Percentiles rank a stretch among this genome's conserved stretches.
phyloP scores from a whole-genome alignment of 1,140 invertebrate genomes.

The Cotesia typhae region DNA sequence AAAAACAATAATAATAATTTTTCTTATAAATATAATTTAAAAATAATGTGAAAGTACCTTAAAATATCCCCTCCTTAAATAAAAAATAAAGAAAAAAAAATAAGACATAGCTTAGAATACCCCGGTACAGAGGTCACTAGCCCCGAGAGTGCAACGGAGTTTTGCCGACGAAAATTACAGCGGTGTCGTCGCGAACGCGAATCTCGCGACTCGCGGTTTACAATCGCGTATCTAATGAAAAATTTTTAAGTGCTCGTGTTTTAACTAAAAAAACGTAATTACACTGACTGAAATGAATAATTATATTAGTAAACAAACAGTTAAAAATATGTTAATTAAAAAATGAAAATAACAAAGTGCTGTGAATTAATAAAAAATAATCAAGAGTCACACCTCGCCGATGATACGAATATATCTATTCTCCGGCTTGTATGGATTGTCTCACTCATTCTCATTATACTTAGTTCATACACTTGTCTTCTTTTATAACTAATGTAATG shows the following conservation, averaged over 20 bases:
- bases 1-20: too few relatives aligned
- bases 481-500: slow-evolving; percentile 3
- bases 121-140: slow-evolving; percentile 28
- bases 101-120: background rate
- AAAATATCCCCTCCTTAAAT: too few relatives aligned
- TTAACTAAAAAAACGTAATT: background rate
- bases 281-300: background rate
- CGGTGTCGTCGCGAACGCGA: slow-evolving; percentile 20
- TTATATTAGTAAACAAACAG: background rate
- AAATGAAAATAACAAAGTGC: background rate
- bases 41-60: too few relatives aligned
- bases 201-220: slow-evolving; percentile 6
- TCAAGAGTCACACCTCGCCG: slow-evolving; percentile 10
- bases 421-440: slow-evolving; percentile 2
- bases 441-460: background rate
- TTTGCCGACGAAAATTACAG: slow-evolving; percentile 26
- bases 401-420: slow-evolving; percentile 1
- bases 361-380: slow-evolving; percentile 3
- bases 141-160: slow-evolving; percentile 25
- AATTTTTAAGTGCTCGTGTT: background rate
- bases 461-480: slow-evolving; percentile 4
- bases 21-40: too few relatives aligned
- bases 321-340: background rate
- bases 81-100: background rate
- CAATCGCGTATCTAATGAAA: background rate